Evolutionary conservation across 2,888 invertebrate species (phyloP).

Genomic region (Drosophila paracracens): DNA sequence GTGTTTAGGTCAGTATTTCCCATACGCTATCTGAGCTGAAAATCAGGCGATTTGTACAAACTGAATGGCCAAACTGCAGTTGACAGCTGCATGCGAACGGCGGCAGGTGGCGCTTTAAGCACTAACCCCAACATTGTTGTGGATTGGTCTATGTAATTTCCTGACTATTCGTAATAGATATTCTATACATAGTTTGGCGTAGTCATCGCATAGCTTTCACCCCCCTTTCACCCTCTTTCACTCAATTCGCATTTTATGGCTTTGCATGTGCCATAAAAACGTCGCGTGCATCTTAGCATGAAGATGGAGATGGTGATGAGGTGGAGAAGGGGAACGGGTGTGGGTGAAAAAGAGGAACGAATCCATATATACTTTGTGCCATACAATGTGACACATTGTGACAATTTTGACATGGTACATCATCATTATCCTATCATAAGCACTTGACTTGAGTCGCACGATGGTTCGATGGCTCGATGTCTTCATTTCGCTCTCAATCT

Average conservation of each 20-base stretch:
- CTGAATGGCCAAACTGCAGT: slow-evolving; percentile 2
- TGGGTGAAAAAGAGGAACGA: neutral
- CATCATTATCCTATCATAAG: neutral
- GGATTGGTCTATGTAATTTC: slow-evolving; percentile 31
- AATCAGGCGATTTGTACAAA: slow-evolving; percentile 8
- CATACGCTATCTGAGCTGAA: slow-evolving; percentile 9
- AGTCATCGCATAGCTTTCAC: slow-evolving; percentile 49
- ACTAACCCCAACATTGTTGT: slow-evolving; percentile 43
- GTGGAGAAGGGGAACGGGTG: neutral
- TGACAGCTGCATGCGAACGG: slow-evolving; percentile 4
- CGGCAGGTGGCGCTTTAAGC: slow-evolving; percentile 48
- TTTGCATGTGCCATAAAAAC: slow-evolving; percentile 61
- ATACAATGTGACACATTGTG: slow-evolving; percentile 57
- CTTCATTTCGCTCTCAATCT: slow-evolving; percentile 32
- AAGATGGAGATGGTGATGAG: slow-evolving; percentile 7
- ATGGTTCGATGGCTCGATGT: slow-evolving; percentile 7
- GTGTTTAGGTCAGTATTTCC: slow-evolving; percentile 20
- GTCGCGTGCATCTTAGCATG: slow-evolving; percentile 61
- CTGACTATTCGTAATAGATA: slow-evolving; percentile 48
- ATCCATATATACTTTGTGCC: slow-evolving; percentile 14
- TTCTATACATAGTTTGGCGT: slow-evolving; percentile 58
- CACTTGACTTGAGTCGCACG: neutral
- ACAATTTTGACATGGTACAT: slow-evolving; percentile 25
- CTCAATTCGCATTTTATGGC: slow-evolving; percentile 48
- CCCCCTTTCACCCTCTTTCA: slow-evolving; percentile 22